A percentile compares a stretch with the other conserved stretches of the same genome.
phyloP scores from a whole-genome alignment of 2,797 vertebrate genomes.

The Pangasius larnaudii region DNA sequence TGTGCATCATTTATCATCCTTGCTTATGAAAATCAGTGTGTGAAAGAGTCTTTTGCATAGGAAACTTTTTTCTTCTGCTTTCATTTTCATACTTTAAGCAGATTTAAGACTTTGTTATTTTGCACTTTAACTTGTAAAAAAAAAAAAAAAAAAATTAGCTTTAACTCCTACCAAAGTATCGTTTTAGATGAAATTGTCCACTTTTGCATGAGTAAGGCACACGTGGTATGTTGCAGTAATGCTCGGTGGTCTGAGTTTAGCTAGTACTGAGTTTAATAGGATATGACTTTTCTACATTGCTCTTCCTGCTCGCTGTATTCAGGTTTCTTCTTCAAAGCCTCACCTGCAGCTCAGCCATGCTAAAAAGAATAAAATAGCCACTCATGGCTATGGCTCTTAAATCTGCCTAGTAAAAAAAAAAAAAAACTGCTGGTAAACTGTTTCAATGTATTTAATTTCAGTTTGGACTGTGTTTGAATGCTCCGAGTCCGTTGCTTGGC shows the following conservation, averaged over 20 bases:
- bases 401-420: background rate
- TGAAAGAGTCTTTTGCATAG: background rate
- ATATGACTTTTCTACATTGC: background rate
- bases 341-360: conserved; percentile 6
- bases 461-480: background rate
- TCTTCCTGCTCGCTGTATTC: background rate
- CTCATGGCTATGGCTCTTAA: background rate
- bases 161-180: background rate
- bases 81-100: background rate
- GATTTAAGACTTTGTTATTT: background rate
- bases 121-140: background rate
- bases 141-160: background rate
- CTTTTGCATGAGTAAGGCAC: background rate
- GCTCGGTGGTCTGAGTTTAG: background rate
- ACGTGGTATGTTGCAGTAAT: background rate
- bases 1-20: background rate
- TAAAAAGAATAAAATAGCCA: conserved; percentile 17
- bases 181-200: background rate
- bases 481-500: conserved; percentile 17
- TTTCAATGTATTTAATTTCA: conserved; percentile 3
- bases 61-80: background rate
- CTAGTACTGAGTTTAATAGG: background rate
- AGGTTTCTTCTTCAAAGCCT: background rate
- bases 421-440: background rate
- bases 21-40: background rate